Conservation (phyloP, 92 coral and sea anemone species). For the Umimayanthus chanpuru region DNA sequence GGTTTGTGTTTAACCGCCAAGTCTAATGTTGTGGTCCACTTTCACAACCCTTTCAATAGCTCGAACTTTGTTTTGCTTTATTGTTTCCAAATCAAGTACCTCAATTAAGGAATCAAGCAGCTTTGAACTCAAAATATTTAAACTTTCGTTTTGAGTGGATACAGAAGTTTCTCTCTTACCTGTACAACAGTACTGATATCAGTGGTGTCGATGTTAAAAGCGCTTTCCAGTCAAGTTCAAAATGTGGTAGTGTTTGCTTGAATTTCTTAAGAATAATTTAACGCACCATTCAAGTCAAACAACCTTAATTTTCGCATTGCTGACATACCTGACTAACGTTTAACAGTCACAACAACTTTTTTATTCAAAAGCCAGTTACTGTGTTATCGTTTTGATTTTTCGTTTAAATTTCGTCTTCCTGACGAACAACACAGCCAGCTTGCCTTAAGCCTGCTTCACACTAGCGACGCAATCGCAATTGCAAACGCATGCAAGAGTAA, state of each 20-base stretch:
- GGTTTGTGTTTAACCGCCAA: constrained; percentile 6
- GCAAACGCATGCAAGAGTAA: too few species aligned
- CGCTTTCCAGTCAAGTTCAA: not conserved
- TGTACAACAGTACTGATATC: not conserved
- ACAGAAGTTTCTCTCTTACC: not conserved
- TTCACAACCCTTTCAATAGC: not conserved
- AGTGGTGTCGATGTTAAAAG: not conserved
- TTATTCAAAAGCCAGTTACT: not conserved
- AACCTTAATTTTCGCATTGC: not conserved
- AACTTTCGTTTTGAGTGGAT: not conserved
- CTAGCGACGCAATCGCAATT: too few species aligned
- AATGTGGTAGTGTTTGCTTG: not conserved
- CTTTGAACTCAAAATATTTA: not conserved
- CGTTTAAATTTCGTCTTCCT: not conserved
- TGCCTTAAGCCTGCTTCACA: too few species aligned
- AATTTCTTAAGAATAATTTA: not conserved
- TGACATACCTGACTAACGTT: not conserved
- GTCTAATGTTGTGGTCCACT: not conserved
- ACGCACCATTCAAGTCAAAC: not conserved
- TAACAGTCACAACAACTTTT: not conserved
- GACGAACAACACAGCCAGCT: not conserved
- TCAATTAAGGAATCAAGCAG: not conserved
- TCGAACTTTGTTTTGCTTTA: not conserved
- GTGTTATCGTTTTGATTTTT: not conserved
- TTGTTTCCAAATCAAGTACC: not conserved